Base-by-base conservation (phyloP, 2,113 vertebrate genomes). In the Platysternon megacephalum region DNA sequence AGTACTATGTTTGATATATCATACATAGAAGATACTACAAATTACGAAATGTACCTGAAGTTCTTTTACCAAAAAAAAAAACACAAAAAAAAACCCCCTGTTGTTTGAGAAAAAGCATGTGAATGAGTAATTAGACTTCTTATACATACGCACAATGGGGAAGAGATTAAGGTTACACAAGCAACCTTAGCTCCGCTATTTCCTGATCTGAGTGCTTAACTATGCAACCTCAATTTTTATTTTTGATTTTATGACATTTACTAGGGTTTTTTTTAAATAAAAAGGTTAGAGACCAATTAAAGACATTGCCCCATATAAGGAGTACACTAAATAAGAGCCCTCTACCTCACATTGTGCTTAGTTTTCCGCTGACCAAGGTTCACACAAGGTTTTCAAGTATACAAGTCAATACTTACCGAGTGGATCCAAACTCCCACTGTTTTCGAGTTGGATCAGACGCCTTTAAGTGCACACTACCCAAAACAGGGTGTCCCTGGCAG, bases 171-270 rank as follows among this genome's bases (percentile, higher is more conserved):
- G 0, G 0, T 96, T 97, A 95, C 29, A 95, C 95, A 97, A 96
- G 93, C 85, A 97, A 93, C 89, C 94, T 96, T 92, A 86, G 16
- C 35, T 3, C 65, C 2, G 2, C n/a, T 11, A 55, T 88, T 97
- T 90, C 96, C 97, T 96, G 94, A 97, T 92, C 93, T 95, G 94
- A 94, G n/a, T n/a, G 17, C 19, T n/a, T 39, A 72, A 72, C 94
- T 95, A 79, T 94, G 89, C 48, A 95, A 94, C 79, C 79, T 94
- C 92, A 92, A 93, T 84, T 79, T 91, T 72, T 97, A 13, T 94
- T 93, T 89, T 85, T 89, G 83, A 94, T 96, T 96, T 91, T 94
- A 97, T 90, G 74, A 82, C 89, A 95, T 95, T 85, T 96, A 93
- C 91, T 65, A 91, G 72, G 39, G 39, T 65, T 87, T 1, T 96